A percentile compares a stretch with the other conserved stretches of the same genome.
Conservation (phyloP, 2,113 vertebrate genomes). For the Dendropsophus ebraccatus region DNA sequence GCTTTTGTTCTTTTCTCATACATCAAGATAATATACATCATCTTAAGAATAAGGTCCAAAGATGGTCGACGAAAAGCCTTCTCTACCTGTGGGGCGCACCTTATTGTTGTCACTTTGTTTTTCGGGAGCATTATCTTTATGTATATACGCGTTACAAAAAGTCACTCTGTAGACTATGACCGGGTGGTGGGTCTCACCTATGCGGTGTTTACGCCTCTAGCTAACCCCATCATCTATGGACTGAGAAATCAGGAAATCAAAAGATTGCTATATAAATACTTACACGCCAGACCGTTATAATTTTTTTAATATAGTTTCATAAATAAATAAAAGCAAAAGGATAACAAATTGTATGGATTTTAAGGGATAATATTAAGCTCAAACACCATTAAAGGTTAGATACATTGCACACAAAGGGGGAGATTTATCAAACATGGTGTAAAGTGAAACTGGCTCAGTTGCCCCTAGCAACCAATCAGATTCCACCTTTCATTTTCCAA, state of each 20-base stretch:
- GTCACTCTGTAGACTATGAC: conserved; percentile 28
- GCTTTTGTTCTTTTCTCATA: conserved; percentile 56
- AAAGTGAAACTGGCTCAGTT: too few species aligned
- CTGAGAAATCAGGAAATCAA: conserved; percentile 57
- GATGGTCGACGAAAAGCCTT: conserved; percentile 14
- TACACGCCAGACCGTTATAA: too few species aligned
- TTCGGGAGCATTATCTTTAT: conserved; percentile 44
- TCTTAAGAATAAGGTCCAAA: conserved; percentile 45
- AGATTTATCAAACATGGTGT: too few species aligned
- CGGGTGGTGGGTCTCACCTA: conserved; percentile 47
- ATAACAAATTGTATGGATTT: too few species aligned
- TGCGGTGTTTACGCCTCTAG: conserved; percentile 41
- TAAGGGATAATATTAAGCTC: too few species aligned
- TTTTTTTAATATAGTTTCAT: too few species aligned
- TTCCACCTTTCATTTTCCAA: too few species aligned
- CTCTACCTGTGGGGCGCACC: not conserved
- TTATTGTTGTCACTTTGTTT: conserved; percentile 50
- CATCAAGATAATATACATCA: conserved; percentile 42
- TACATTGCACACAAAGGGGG: too few species aligned
- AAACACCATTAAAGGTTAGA: too few species aligned
- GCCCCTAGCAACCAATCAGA: too few species aligned
- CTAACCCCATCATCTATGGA: conserved; percentile 57
- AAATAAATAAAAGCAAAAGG: too few species aligned
- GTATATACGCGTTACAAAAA: conserved; percentile 45
- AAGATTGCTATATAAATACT: conserved; percentile 7